Percentiles rank a stretch among this genome's conserved stretches.
Conservation (phyloP, 2,113 vertebrate genomes). For the Gymnobelideus leadbeateri region DNA sequence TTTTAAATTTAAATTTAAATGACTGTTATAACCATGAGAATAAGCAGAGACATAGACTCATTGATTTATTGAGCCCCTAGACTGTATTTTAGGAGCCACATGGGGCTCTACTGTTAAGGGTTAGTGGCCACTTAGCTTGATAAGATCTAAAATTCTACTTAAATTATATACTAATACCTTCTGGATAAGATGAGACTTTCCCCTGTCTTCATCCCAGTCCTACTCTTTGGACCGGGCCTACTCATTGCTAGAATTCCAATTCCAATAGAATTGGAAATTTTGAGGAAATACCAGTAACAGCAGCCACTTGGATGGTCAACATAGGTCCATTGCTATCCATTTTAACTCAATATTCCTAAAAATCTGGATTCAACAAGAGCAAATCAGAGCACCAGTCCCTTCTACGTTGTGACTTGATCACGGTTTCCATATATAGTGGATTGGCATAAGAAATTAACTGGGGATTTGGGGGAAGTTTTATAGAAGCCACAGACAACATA, state of each 20-base stretch:
- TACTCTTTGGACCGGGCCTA: neutral
- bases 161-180: neutral
- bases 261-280: neutral
- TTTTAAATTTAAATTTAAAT: neutral
- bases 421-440: too few relatives aligned
- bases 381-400: neutral
- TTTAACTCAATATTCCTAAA: slow-evolving; percentile 19
- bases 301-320: neutral
- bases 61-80: neutral
- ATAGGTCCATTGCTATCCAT: neutral
- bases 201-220: neutral
- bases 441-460: too few relatives aligned
- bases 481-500: too few relatives aligned
- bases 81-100: neutral
- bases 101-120: neutral
- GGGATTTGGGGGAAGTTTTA: too few relatives aligned
- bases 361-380: slow-evolving; percentile 29
- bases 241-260: neutral
- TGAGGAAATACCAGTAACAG: neutral
- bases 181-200: neutral
- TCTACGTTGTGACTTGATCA: too few relatives aligned
- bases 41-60: neutral
- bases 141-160: neutral
- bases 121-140: neutral
- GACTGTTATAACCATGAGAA: neutral